Conservation (phyloP, 2,113 vertebrate genomes). For the rat (Rattus norvegicus) region DNA sequence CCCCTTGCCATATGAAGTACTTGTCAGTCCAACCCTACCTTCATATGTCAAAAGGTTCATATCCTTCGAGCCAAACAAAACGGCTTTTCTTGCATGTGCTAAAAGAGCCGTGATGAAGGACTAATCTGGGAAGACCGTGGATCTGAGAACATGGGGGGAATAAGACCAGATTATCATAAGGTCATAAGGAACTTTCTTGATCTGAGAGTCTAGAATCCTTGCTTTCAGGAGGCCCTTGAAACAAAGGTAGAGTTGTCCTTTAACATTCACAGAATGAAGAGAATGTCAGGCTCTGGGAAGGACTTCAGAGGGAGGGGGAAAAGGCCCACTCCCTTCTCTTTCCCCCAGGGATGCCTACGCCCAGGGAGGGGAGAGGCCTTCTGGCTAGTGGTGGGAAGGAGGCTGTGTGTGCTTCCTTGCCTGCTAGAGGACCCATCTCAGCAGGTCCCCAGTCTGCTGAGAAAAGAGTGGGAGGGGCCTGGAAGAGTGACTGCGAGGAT, state of each 20-base stretch:
- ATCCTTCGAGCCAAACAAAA: background rate
- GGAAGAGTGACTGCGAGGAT: background rate
- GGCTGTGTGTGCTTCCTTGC: accelerated
- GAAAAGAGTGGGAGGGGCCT: slow-evolving; percentile 39
- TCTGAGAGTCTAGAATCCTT: background rate
- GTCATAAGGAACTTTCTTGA: background rate
- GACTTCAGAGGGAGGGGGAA: slow-evolving; percentile 53
- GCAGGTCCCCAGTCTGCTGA: background rate
- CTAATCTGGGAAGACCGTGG: background rate
- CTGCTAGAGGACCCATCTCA: slow-evolving; percentile 18
- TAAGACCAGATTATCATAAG: background rate
- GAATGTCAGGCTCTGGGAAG: slow-evolving; percentile 66
- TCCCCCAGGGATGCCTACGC: background rate
- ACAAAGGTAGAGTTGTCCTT: slow-evolving; percentile 12
- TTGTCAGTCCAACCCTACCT: background rate
- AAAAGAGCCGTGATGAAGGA: background rate
- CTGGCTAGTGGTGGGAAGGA: background rate
- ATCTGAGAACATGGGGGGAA: background rate
- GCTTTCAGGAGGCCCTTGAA: background rate
- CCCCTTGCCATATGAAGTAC: background rate
- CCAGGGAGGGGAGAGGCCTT: slow-evolving; percentile 5
- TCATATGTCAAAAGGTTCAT: background rate
- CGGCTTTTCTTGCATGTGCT: background rate
- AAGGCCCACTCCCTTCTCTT: background rate
- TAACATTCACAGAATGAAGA: slow-evolving; percentile 67